Percentiles rank a stretch among this genome's conserved stretches.
These are phyloP conservation scores for Drosophila koepferae DNA, from an alignment of 2,888 invertebrate species.

Conservation along the genomic window DNA sequence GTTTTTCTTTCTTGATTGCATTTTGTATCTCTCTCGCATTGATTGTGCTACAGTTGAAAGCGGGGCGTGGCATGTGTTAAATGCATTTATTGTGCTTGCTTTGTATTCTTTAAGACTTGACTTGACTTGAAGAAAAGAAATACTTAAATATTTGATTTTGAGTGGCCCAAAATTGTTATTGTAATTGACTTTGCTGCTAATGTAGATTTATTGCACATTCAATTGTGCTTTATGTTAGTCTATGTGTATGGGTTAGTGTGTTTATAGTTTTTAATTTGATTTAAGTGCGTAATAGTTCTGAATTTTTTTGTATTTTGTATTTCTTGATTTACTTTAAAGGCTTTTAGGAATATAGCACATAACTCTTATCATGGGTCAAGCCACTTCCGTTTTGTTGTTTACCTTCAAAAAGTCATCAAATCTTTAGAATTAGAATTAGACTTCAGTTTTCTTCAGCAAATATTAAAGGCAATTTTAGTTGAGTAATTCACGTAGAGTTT, in stretches of 20 bases:
- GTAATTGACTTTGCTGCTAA: slow-evolving; percentile 34
- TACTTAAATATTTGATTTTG: slow-evolving; percentile 25
- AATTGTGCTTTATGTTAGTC: background rate
- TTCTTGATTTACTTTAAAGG: background rate
- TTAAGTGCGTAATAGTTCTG: background rate
- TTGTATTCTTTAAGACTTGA: slow-evolving; percentile 7
- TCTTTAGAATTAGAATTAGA: background rate
- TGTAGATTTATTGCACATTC: slow-evolving; percentile 15
- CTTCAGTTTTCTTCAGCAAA: background rate
- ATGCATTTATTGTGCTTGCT: slow-evolving; percentile 53
- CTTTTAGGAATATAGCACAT: background rate
- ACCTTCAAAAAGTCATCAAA: background rate
- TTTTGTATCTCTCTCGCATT: slow-evolving; percentile 19
- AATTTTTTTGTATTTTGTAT: too few species aligned
- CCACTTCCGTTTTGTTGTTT: background rate
- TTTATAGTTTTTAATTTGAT: background rate
- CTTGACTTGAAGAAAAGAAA: slow-evolving; percentile 8
- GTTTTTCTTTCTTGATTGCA: slow-evolving; percentile 39
- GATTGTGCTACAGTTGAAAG: background rate
- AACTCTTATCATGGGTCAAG: background rate
- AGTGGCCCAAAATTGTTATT: slow-evolving; percentile 27
- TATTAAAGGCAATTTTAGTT: background rate
- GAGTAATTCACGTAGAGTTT: background rate
- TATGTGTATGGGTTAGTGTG: background rate
- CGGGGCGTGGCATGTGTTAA: slow-evolving; percentile 28